These are phyloP conservation scores for Chrysolina oricalcia DNA, from an alignment of 2,888 invertebrate genomes.

Conservation along the genomic window DNA sequence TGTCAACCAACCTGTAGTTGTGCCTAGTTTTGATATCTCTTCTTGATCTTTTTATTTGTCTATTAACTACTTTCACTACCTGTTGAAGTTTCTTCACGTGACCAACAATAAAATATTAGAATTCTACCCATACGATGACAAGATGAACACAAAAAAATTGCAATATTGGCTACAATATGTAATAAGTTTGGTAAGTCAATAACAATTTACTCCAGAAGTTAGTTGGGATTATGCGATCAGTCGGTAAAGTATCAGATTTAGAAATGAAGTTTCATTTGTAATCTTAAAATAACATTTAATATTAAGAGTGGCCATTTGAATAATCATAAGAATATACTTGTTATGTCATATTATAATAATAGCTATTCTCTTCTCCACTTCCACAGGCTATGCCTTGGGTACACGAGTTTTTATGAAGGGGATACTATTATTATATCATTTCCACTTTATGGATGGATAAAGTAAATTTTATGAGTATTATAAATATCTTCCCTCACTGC, in stretches of 20 bases:
- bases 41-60: not conserved
- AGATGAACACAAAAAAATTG: too few relatives aligned
- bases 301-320: too few relatives aligned
- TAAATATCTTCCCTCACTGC: not conserved
- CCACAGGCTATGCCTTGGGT: too few relatives aligned
- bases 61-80: conserved; percentile 14
- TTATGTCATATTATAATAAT: too few relatives aligned
- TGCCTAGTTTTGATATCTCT: not conserved
- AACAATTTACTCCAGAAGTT: not conserved
- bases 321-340: too few relatives aligned
- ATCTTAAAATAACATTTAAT: not conserved
- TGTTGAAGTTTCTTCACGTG: not conserved
- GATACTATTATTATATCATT: too few relatives aligned
- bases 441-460: too few relatives aligned
- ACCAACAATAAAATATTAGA: not conserved
- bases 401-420: too few relatives aligned
- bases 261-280: not conserved
- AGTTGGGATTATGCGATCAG: not conserved
- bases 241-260: not conserved
- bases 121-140: too few relatives aligned
- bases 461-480: too few relatives aligned
- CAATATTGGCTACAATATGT: not conserved
- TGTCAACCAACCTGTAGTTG: not conserved
- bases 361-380: too few relatives aligned
- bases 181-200: not conserved